phyloP scores from a whole-genome alignment of 2,797 vertebrate genomes.

The Silurus lanzhouensis region DNA sequence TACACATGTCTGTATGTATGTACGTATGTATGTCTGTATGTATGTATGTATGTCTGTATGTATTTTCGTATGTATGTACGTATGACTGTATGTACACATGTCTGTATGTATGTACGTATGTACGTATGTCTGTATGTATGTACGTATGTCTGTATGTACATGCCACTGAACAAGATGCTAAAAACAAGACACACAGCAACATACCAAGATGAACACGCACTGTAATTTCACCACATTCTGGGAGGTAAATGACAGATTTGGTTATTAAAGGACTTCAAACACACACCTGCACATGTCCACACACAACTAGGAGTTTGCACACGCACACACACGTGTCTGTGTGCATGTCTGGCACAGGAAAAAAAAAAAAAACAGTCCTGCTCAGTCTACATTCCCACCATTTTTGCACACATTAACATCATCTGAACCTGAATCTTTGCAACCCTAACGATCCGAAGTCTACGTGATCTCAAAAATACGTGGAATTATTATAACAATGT shows the following conservation, averaged over 20 bases:
- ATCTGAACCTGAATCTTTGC: not conserved
- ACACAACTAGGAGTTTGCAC: not conserved
- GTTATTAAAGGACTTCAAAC: not conserved
- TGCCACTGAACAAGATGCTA: too few species aligned
- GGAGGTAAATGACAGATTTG: conserved; percentile 32
- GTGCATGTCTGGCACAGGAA: conserved; percentile 10
- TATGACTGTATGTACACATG: too few species aligned
- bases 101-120: too few species aligned
- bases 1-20: too few species aligned
- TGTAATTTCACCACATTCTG: conserved; percentile 13
- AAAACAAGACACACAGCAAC: not conserved
- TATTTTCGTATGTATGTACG: too few species aligned
- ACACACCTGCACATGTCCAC: not conserved
- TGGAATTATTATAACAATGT: too few species aligned
- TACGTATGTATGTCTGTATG: too few species aligned
- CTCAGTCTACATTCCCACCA: conserved; percentile 30
- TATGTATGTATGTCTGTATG: too few species aligned
- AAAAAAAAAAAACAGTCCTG: conserved; percentile 44
- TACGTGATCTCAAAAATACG: too few species aligned
- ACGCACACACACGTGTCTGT: not conserved
- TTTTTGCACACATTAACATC: conserved; percentile 2
- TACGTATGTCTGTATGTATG: too few species aligned
- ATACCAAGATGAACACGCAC: not conserved
- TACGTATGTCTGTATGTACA: too few species aligned
- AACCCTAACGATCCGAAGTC: not conserved